Conservation (phyloP, 2,888 invertebrate genomes). For the Zootermopsis nevadensis region DNA sequence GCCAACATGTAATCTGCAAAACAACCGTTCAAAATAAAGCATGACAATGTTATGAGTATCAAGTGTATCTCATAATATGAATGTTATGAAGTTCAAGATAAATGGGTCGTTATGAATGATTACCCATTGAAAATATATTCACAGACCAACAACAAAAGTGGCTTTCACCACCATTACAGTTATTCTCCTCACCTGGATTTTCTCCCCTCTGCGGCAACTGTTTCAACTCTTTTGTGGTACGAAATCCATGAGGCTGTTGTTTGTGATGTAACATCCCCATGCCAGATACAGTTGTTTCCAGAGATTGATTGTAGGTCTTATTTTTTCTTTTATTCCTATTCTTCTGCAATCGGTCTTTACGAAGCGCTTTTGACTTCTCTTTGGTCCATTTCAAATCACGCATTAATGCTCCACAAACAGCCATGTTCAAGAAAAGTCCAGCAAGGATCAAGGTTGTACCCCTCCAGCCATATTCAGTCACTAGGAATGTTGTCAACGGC, state of each 20-base stretch:
- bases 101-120: no score
- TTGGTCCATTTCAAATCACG: constrained; percentile 79
- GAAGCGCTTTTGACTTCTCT: constrained; percentile 59
- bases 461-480: constrained; percentile 85
- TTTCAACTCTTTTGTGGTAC: constrained; percentile 57
- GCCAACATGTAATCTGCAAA: not conserved
- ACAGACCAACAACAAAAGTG: no score
- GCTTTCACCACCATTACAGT: no score
- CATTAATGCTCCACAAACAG: constrained; percentile 85
- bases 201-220: constrained; percentile 54
- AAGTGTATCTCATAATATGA: no score
- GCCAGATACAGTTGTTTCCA: constrained; percentile 66
- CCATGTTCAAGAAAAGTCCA: constrained; percentile 83
- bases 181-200: not conserved
- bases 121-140: no score
- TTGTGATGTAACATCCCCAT: constrained; percentile 74
- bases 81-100: no score
- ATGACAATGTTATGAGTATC: not conserved
- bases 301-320: constrained; percentile 69
- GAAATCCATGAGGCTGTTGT: constrained; percentile 63
- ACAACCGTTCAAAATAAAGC: not conserved
- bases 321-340: constrained; percentile 69
- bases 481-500: constrained; percentile 78
- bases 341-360: constrained; percentile 63
- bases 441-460: constrained; percentile 85